These are phyloP conservation scores for Xestia sexstrigata DNA, from an alignment of 2,888 invertebrate genomes.

Conservation along the genomic window DNA sequence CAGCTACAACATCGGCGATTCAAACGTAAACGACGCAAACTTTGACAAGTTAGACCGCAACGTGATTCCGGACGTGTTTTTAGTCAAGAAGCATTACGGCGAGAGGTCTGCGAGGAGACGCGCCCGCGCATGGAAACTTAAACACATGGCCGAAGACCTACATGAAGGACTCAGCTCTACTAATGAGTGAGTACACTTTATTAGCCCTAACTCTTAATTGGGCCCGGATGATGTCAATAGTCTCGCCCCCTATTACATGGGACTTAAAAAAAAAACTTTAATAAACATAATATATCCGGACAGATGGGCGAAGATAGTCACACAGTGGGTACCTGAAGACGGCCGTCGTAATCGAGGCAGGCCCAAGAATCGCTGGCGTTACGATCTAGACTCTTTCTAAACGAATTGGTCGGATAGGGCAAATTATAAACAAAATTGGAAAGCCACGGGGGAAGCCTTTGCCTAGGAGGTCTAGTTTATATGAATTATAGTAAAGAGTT, in stretches of 20 bases:
- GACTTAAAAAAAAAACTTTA: no score
- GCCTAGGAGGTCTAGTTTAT: no score
- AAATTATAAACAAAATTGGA: no score
- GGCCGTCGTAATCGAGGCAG: no score
- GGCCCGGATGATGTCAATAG: background rate
- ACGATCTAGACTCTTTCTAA: no score
- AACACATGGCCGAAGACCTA: constrained; percentile 93
- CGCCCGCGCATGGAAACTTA: constrained; percentile 97
- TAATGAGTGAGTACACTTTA: constrained; percentile 78
- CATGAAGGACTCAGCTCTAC: constrained; percentile 92
- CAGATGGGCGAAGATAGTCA: no score
- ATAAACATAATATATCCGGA: no score
- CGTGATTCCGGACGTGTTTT: constrained; percentile 96
- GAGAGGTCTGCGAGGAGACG: constrained; percentile 93
- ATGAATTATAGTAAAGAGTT: no score
- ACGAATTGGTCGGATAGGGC: no score
- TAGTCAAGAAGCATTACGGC: constrained; percentile 98
- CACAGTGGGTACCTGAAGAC: no score
- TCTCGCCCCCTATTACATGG: background rate
- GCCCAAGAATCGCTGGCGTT: no score
- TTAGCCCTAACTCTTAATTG: background rate
- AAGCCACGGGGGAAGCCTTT: no score
- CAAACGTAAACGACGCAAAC: constrained; percentile 97
- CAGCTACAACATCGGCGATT: constrained; percentile 97
- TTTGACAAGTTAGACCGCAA: constrained; percentile 95